Evolutionary conservation across 2,888 invertebrate genomes (phyloP), one percentile per base, ranked within the genome.

Genomic region (Mimas tiliae): DNA sequence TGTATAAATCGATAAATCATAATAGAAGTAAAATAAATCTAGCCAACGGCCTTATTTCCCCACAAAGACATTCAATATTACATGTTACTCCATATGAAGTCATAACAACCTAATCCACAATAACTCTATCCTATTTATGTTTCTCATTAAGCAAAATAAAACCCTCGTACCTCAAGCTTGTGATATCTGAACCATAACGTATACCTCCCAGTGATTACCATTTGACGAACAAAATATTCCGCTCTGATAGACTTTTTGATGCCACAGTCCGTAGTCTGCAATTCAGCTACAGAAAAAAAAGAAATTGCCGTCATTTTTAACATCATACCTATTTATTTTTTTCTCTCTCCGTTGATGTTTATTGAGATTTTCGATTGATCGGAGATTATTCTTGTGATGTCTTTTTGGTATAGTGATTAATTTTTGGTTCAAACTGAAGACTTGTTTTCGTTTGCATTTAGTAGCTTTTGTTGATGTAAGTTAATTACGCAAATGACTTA

Each of bases 181-280:
- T 92, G 92, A 92, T 92, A 90, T 91, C 84, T 90, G 89, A 92
- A 90, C 88, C 92, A 90, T 91, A 81, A 86, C 83, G 90, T 88
- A 89, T 89, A 81, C 83, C 86, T 85, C 85, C 83, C 85, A 85
- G 85, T 91, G 91, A 93, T 93, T 92, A 92, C 91, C 91, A 89
- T 90, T 91, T 89, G 87, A 85, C 85, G 90, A 89, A 89, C 88
- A 86, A 86, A 85, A 89, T 89, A 87, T 90, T 89, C 82, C 90
- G 90, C 90, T 89, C 87, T 81, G 88, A 75, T 86, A 86, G 82
- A 88, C 85, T 85, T 90, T 90, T 90, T 88, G 89, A 91, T 86
- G 87, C 83, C 76, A 81, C 75, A 74, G 67, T 58, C 77, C 80
- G 78, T 78, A 81, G 82, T 78, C 81, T 76, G 80, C 83, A 78